Evolutionary conservation across 1,140 invertebrate genomes (phyloP).

Genomic region (Macrostomum lignano): DNA sequence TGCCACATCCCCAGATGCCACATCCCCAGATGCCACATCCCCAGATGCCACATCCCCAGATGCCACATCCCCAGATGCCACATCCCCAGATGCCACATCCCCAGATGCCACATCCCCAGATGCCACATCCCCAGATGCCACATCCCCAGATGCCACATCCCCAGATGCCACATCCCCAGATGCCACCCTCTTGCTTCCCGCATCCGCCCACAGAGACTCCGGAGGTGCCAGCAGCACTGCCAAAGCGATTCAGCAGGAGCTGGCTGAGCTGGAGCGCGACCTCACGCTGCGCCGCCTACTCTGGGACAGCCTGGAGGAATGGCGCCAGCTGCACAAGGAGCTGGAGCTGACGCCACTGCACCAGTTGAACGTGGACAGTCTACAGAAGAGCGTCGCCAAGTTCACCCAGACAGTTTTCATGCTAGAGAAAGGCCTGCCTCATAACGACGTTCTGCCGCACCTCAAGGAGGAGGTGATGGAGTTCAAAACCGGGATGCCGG

Average conservation of each 20-base stretch:
- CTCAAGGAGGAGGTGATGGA: conserved; percentile 43
- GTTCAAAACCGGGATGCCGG: conserved; percentile 39
- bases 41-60: too few species aligned
- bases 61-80: too few species aligned
- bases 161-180: too few species aligned
- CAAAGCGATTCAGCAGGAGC: conserved; percentile 17
- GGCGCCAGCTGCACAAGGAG: conserved; percentile 16
- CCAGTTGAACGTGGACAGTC: conserved; percentile 17
- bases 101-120: too few species aligned
- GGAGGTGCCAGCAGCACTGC: conserved; percentile 12
- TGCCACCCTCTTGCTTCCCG: too few species aligned
- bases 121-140: too few species aligned
- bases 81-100: too few species aligned
- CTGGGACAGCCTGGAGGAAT: conserved; percentile 23
- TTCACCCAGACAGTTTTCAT: conserved; percentile 25
- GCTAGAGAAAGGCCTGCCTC: conserved; percentile 33
- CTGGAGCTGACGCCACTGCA: conserved; percentile 23
- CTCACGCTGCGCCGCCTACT: conserved; percentile 19
- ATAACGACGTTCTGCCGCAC: conserved; percentile 42
- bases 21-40: too few species aligned
- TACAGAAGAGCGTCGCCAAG: conserved; percentile 24
- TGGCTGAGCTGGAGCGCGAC: conserved; percentile 23
- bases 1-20: too few species aligned
- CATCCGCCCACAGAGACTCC: too few species aligned
- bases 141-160: too few species aligned